Percentiles rank a stretch among this genome's conserved stretches.
phyloP scores from a whole-genome alignment of 2,888 invertebrate species.

The Agriopis leucophaearia region DNA sequence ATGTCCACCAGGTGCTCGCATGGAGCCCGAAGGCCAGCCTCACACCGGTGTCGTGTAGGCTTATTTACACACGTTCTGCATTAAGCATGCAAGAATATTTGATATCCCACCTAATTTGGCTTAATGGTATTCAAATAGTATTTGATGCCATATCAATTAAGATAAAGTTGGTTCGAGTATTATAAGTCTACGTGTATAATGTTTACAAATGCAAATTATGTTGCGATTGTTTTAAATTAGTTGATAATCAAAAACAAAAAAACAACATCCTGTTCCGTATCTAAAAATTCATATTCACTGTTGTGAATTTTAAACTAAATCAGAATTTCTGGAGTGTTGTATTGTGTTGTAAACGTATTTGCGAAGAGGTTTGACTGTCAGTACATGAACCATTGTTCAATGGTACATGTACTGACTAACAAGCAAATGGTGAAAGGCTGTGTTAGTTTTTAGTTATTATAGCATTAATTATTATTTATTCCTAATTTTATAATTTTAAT shows the following conservation, averaged over 20 bases:
- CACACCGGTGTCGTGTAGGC: slow-evolving; percentile 36
- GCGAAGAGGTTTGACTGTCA: no score
- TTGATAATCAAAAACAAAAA: neutral
- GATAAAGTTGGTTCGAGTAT: slow-evolving; percentile 6
- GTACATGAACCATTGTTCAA: no score
- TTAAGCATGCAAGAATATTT: slow-evolving; percentile 37
- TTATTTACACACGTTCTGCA: slow-evolving; percentile 36
- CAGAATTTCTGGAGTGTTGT: neutral
- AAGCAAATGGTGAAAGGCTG: no score
- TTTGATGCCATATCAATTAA: slow-evolving; percentile 18
- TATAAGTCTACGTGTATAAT: no score
- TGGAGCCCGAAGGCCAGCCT: slow-evolving; percentile 33
- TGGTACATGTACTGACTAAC: no score
- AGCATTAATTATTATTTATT: no score
- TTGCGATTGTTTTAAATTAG: slow-evolving; percentile 2
- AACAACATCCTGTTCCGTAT: neutral
- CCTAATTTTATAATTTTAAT: no score
- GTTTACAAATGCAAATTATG: slow-evolving; percentile 22
- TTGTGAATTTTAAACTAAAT: neutral
- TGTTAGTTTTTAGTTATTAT: no score
- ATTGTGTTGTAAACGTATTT: no score
- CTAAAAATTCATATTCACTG: neutral
- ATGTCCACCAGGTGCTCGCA: slow-evolving; percentile 21
- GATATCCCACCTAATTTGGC: slow-evolving; percentile 31
- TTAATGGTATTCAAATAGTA: slow-evolving; percentile 27